phyloP scores from a whole-genome alignment of 2,888 invertebrate genomes.

The Agapetus fuscipes region DNA sequence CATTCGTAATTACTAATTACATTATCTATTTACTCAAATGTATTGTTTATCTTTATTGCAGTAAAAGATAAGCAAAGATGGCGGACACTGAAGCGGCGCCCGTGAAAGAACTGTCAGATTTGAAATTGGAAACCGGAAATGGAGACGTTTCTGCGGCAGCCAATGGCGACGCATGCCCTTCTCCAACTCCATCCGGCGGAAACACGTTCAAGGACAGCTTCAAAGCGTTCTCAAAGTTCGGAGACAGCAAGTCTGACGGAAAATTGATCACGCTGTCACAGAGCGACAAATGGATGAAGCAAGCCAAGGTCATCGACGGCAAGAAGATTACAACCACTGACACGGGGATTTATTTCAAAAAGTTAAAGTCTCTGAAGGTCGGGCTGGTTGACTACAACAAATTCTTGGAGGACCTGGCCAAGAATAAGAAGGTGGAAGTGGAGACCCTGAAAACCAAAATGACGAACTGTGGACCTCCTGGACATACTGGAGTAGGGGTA shows the following conservation, averaged over 20 bases:
- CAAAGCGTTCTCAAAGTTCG: slow-evolving; percentile 76
- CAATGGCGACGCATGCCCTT: slow-evolving; percentile 10
- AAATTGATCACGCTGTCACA: slow-evolving; percentile 79
- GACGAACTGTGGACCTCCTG: slow-evolving; percentile 71
- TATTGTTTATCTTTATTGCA: neutral
- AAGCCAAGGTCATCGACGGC: slow-evolving; percentile 72
- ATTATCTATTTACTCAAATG: too few species aligned
- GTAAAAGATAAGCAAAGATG: slow-evolving; percentile 11
- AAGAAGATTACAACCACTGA: slow-evolving; percentile 85
- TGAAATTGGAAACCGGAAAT: slow-evolving; percentile 16
- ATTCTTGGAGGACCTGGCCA: slow-evolving; percentile 77
- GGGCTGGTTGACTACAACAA: slow-evolving; percentile 70
- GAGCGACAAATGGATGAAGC: slow-evolving; percentile 92
- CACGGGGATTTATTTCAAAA: slow-evolving; percentile 83
- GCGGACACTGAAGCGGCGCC: slow-evolving; percentile 16
- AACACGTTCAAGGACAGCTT: slow-evolving; percentile 49
- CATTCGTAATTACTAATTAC: neutral
- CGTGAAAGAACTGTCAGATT: slow-evolving; percentile 15
- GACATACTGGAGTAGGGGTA: slow-evolving; percentile 40
- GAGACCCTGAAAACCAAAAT: slow-evolving; percentile 73
- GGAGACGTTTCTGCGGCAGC: slow-evolving; percentile 11
- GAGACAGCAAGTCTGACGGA: slow-evolving; percentile 78
- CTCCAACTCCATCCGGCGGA: slow-evolving; percentile 17
- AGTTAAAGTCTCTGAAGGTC: slow-evolving; percentile 73
- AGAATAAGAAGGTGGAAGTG: slow-evolving; percentile 70